Base-by-base conservation (phyloP, 2,888 invertebrate genomes). In the Syrphus vitripennis region DNA sequence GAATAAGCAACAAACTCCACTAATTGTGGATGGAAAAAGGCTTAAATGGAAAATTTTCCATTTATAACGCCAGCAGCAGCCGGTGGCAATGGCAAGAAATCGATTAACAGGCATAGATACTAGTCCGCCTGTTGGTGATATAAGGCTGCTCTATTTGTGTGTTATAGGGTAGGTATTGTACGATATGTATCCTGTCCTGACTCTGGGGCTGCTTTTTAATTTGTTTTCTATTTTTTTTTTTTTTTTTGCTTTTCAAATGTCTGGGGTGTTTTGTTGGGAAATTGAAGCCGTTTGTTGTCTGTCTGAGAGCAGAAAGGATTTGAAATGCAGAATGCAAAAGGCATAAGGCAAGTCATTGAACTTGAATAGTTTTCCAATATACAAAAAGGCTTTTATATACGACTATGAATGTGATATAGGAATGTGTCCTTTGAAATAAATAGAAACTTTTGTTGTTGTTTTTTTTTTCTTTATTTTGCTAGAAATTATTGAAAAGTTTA, bases 21-120 rank as follows among this genome's bases (percentile, higher is more conserved):
- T 82, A 82, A 77, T 78, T 77, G 82, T 59, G 57, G 57, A 55
- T 70, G 53, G 59, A 40, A 76, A 61, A 76, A 50, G 67, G 61
- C 50, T 45, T 40, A 71, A 71, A 70, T 57, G 31, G 16, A 71
- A 63, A 76, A 81, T 34, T 45, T 42, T 63, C 63, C 79, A 48
- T 72, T 72, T 65, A 57, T 45, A 72, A 77, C 69, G 57, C 67
- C 77, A 59, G n/a, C 77, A 37, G 4, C 48, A 45, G 45, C 21
- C 24, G 50, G 34, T 50, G 67, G 14, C 59, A 37, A 12, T 42
- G 19, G 50, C 48, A 45, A 70, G 69, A 57, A 59, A 71, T 82
- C 81, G 77, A 82, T 77, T 71, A 53, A 42, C 63, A 75, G 42
- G 50, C 48, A 69, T 55, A 70, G 63, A 65, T 40, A 65, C 12